Conservation (phyloP, 2,113 vertebrate species). For the Dolichotis patagonum region DNA sequence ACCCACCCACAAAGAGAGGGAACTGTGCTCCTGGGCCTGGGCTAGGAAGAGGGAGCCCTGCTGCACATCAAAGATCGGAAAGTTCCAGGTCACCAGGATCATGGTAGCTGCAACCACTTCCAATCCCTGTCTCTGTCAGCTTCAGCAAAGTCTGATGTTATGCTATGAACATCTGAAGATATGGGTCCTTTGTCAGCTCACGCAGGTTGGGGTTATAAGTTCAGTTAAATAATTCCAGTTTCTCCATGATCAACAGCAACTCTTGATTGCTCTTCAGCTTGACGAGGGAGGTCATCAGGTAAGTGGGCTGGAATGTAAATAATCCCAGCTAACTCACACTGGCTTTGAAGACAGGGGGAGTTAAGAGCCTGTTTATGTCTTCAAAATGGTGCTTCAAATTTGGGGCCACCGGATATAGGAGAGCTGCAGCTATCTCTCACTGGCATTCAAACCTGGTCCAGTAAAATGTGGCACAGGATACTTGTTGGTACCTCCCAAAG, state of each 20-base stretch:
- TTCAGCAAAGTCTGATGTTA: constrained; percentile 77
- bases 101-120: constrained; percentile 59
- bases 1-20: too few species aligned
- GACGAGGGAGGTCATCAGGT: constrained; percentile 68
- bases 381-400: neutral
- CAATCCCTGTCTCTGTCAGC: neutral
- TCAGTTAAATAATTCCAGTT: constrained; percentile 83
- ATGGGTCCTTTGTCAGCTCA: constrained; percentile 61
- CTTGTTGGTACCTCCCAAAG: neutral
- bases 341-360: constrained; percentile 14
- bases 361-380: constrained; percentile 68
- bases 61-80: constrained; percentile 79
- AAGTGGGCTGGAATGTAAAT: constrained; percentile 52
- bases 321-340: constrained; percentile 65
- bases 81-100: constrained; percentile 77
- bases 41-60: constrained; percentile 86
- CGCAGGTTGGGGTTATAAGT: constrained; percentile 84
- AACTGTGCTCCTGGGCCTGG: constrained; percentile 69
- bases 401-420: constrained; percentile 71
- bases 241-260: constrained; percentile 71
- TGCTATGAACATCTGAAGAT: constrained; percentile 69
- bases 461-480: neutral
- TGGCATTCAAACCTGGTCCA: neutral
- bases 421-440: constrained; percentile 74
- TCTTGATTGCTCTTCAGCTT: constrained; percentile 77